phyloP scores from a whole-genome alignment of 2,113 vertebrate genomes.

The Ochotona curzoniae region DNA sequence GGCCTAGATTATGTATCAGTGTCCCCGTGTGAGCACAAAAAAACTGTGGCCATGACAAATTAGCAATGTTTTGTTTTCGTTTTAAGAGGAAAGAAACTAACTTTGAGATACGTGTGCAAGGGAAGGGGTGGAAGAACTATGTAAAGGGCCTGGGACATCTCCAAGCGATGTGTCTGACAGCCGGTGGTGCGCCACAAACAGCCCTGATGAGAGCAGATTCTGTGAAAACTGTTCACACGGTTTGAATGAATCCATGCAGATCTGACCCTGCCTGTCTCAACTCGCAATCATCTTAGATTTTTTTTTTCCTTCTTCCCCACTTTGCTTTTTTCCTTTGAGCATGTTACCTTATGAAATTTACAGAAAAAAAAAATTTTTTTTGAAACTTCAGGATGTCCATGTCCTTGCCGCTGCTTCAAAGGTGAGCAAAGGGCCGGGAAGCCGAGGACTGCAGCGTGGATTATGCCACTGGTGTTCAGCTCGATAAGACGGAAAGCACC shows the following conservation, averaged over 20 bases:
- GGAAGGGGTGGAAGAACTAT: not conserved
- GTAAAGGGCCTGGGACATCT: not conserved
- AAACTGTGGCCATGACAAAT: not conserved
- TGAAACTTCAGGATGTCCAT: conserved; percentile 2
- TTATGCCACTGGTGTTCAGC: not conserved
- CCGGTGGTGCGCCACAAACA: not conserved
- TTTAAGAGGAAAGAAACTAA: not conserved
- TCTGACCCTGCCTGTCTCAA: not conserved
- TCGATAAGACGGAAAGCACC: not conserved
- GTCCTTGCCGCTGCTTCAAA: too few relatives aligned
- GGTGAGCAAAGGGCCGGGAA: not conserved
- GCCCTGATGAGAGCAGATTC: not conserved
- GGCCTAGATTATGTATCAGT: not conserved
- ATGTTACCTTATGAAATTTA: not conserved
- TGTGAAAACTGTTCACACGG: not conserved
- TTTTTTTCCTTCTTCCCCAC: not conserved
- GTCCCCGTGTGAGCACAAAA: not conserved
- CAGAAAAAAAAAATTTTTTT: not conserved
- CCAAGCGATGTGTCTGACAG: not conserved
- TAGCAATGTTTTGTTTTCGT: not conserved
- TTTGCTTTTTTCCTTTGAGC: not conserved
- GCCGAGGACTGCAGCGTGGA: not conserved
- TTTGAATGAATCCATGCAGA: not conserved
- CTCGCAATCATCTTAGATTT: not conserved
- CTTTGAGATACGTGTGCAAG: not conserved